Evolutionary conservation across 1,140 invertebrate genomes (phyloP), one percentile per base, ranked within the genome.

Genomic region (Neomicropteryx cornuta): DNA sequence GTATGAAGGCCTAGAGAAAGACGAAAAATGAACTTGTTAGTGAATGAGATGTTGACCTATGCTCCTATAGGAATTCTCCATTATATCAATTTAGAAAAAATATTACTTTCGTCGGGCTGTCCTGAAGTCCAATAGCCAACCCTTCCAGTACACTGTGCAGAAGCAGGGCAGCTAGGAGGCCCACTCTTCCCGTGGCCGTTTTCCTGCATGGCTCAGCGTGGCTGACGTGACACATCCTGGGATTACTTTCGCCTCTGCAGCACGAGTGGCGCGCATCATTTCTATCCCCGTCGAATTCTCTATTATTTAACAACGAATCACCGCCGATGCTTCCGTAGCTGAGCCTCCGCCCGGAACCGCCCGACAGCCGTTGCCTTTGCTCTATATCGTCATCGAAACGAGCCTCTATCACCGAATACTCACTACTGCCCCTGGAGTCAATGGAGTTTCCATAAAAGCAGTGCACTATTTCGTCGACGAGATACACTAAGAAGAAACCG

Each of bases 131-230:
- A 49, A 92, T 83, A 2, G 86, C 84, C 20, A 91, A 55, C 24
- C 87, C 87, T 62, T 92, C 87, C 18, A 91, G 69, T 3, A 85
- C 54, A 11, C 83, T 79, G 50, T 87, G 87, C 24, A 87, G 60
- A 3, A 83, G 80, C 5, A 90, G 58, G 1, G 86, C 86, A 5
- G 79, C 52, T 21, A 87, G 52, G 14, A 83, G 56, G 2, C 79
- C 78, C 8, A 77, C 44, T 2, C 70, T 64, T 2, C 73, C 71
- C 0, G 73, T 72, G 30, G 71, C 68, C 29, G 65, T 66, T 18
- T 59, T 62, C 17, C 55, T 56, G 43, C 76, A 79, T 0, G 77
- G 76, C 37, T 72, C 74, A 1, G 60, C 63, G 36, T 79, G 76
- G 23, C 61, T 74, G 2, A 73, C 73, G 45, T 79, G 77, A 46